phyloP scores from a whole-genome alignment of 2,797 vertebrate genomes.

The Pelochelys cantorii region DNA sequence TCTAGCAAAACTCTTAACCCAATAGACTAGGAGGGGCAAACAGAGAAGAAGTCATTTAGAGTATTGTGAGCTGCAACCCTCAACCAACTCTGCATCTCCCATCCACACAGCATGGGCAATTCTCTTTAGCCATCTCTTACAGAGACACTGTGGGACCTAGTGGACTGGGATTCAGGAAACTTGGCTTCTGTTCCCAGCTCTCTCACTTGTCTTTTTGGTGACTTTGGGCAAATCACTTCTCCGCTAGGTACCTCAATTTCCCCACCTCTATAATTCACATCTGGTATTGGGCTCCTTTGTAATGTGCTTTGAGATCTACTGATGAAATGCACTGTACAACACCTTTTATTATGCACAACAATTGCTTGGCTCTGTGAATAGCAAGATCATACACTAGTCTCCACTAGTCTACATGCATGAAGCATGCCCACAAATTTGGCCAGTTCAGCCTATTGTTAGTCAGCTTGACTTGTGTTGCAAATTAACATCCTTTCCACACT shows the following conservation, averaged over 20 bases:
- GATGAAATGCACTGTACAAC: background rate
- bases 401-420: background rate
- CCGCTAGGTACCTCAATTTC: background rate
- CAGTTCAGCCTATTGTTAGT: background rate
- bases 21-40: background rate
- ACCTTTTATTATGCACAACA: background rate
- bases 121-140: background rate
- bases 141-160: background rate
- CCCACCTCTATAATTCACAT: background rate
- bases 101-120: background rate
- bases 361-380: background rate
- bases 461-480: background rate
- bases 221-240: background rate
- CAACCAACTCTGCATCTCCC: background rate
- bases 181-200: background rate
- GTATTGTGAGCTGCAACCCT: background rate
- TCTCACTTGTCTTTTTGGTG: background rate
- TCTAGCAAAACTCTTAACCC: background rate
- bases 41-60: background rate
- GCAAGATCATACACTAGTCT: background rate
- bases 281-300: background rate
- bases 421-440: background rate
- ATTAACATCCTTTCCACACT: background rate
- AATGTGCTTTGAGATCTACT: background rate
- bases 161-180: background rate